A percentile compares a stretch with the other conserved stretches of the same genome.
phyloP scores from a whole-genome alignment of 2,113 vertebrate genomes.

The Eurystomus gularis region DNA sequence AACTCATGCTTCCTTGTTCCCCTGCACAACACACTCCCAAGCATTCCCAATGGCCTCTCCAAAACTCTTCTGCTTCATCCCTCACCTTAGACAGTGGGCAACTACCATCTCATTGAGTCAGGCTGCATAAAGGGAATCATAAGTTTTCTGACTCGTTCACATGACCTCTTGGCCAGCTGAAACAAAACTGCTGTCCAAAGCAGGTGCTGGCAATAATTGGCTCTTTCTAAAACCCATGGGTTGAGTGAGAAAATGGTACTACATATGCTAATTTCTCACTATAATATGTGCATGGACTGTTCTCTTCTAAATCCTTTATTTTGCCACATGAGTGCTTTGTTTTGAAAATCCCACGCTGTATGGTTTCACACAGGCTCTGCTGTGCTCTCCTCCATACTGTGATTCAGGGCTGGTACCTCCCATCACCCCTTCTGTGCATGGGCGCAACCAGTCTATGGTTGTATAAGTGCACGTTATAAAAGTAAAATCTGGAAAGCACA shows the following conservation, averaged over 20 bases:
- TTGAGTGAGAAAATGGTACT: conserved; percentile 38
- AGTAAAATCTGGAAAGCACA: background rate
- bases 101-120: background rate
- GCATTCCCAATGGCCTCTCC: background rate
- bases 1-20: background rate
- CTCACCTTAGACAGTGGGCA: background rate
- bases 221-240: conserved; percentile 4
- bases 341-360: conserved; percentile 43
- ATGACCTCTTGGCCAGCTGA: conserved; percentile 13
- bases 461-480: background rate
- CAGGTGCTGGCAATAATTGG: conserved; percentile 53
- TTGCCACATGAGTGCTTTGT: conserved; percentile 56
- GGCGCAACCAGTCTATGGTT: background rate
- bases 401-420: background rate
- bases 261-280: conserved; percentile 61
- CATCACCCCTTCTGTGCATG: background rate
- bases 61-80: background rate
- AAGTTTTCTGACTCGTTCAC: background rate
- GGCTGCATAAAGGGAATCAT: background rate
- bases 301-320: conserved; percentile 34
- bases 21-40: background rate
- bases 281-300: conserved; percentile 25
- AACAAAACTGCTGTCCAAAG: conserved; percentile 44
- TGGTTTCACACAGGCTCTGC: conserved; percentile 1
- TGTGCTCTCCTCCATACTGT: background rate